Conservation (phyloP, 2,888 invertebrate genomes). For the Apamea anceps region DNA sequence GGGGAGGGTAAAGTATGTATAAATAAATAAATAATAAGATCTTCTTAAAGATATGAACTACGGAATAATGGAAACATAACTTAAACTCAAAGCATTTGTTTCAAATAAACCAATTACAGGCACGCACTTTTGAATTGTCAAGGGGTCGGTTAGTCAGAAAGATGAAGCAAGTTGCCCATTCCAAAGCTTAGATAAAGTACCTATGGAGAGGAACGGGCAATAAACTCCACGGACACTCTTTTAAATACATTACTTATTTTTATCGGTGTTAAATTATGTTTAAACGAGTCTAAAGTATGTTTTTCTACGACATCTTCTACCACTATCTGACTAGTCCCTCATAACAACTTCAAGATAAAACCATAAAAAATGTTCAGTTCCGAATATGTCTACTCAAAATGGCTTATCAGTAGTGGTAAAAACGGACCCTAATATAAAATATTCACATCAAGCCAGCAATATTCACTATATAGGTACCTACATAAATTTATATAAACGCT, state of each 20-base stretch:
- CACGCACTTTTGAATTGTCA: no score
- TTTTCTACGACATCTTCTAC: background rate
- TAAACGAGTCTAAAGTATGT: background rate
- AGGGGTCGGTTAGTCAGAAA: no score
- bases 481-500: conserved; percentile 29
- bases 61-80: background rate
- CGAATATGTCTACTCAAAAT: conserved; percentile 31
- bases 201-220: no score
- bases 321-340: conserved; percentile 10
- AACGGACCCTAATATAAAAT: conserved; percentile 49
- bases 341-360: conserved; percentile 29
- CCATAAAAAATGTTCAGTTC: conserved; percentile 33
- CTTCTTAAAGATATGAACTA: background rate
- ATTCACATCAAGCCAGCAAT: conserved; percentile 37
- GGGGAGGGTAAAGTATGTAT: no score
- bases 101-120: no score
- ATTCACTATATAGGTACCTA: background rate
- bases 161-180: no score
- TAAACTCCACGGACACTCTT: no score
- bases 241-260: no score
- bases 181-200: no score
- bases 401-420: conserved; percentile 47
- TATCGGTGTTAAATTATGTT: background rate
- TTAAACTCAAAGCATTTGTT: no score
- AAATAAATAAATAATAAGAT: no score